A percentile compares a stretch with the other conserved stretches of the same genome.
phyloP scores from a whole-genome alignment of 2,113 vertebrate genomes.

The Dasypus novemcinctus region DNA sequence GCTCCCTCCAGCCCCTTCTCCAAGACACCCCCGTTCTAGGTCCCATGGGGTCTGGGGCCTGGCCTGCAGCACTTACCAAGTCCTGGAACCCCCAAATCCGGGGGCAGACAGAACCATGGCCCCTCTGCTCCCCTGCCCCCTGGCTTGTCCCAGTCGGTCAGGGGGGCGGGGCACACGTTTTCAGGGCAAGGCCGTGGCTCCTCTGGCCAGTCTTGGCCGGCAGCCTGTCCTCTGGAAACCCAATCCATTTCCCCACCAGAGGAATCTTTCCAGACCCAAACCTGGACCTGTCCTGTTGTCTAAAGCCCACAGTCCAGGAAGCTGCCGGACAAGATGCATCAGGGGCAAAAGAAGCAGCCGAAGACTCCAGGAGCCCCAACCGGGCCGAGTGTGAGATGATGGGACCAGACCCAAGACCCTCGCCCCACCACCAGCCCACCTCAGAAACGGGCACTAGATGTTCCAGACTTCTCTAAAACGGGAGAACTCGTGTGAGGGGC shows the following conservation, averaged over 20 bases:
- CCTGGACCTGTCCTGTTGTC: background rate
- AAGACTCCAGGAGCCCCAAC: rapidly evolving
- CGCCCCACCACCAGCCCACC: background rate
- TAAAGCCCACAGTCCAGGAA: background rate
- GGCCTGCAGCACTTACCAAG: background rate
- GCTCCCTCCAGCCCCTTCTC: background rate
- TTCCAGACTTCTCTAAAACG: background rate
- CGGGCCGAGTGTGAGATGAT: rapidly evolving
- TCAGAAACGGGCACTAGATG: background rate
- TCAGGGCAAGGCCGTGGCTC: background rate
- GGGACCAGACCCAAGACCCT: background rate
- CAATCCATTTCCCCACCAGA: background rate
- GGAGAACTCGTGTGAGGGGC: background rate
- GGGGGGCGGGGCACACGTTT: background rate
- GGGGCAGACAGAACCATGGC: background rate
- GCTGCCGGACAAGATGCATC: rapidly evolving
- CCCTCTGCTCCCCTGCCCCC: background rate
- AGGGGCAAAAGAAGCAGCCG: background rate
- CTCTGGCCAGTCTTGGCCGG: background rate
- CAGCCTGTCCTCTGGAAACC: background rate
- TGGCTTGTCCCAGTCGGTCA: background rate
- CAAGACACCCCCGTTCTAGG: background rate
- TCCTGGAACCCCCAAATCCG: background rate
- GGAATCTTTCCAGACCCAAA: background rate
- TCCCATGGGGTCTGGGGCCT: background rate